Conservation (phyloP, 2,888 invertebrate species). For the Drosophila cognata region DNA sequence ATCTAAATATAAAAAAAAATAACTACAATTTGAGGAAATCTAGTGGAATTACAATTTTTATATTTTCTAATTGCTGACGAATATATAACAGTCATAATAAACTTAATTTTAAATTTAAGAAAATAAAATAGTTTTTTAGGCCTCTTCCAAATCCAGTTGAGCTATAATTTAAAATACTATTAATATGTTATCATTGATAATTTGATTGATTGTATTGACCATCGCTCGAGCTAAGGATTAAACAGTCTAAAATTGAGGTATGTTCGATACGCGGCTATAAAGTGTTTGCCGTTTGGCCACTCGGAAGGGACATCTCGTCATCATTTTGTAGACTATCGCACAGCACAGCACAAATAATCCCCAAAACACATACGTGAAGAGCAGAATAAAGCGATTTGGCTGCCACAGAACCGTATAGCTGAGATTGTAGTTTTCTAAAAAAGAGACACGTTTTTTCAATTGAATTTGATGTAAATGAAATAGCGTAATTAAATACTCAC, state of each 20-base stretch:
- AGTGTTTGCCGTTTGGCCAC: constrained; percentile 80
- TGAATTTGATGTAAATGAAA: background rate
- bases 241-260: constrained; percentile 83
- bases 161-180: background rate
- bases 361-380: constrained; percentile 82
- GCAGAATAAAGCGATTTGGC: constrained; percentile 82
- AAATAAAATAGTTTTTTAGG: background rate
- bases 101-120: background rate
- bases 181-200: background rate
- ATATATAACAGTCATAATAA: background rate
- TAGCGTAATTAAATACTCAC: constrained; percentile 85
- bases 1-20: background rate
- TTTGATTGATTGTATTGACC: constrained; percentile 1
- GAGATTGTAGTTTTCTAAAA: constrained; percentile 81
- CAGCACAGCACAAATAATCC: constrained; percentile 77
- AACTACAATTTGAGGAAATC: background rate
- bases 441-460: background rate
- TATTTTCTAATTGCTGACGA: background rate
- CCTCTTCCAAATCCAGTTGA: constrained; percentile 5
- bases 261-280: constrained; percentile 76
- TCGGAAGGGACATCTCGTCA: constrained; percentile 84
- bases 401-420: constrained; percentile 84
- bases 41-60: background rate
- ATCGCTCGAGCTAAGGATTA: constrained; percentile 8
- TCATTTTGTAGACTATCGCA: constrained; percentile 81